Evolutionary conservation across 2,888 invertebrate genomes (phyloP).

Genomic region (Lochmaea capreae): DNA sequence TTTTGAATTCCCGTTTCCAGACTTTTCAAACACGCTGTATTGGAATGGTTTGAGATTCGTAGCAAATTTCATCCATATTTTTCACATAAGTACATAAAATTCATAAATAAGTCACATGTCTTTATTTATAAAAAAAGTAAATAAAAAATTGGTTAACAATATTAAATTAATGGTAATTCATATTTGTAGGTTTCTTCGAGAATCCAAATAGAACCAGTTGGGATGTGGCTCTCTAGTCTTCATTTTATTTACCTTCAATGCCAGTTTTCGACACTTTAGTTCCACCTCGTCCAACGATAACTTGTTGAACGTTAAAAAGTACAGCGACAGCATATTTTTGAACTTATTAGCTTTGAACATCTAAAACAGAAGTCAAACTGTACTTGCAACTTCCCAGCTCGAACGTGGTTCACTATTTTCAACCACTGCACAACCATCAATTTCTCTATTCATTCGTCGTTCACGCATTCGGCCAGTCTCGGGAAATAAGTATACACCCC

Average conservation of each 20-base stretch:
- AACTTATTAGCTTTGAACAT: neutral
- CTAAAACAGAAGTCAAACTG: conserved; percentile 4
- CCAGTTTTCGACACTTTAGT: conserved; percentile 5
- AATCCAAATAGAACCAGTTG: conserved; percentile 6
- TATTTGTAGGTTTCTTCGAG: neutral
- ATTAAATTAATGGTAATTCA: neutral
- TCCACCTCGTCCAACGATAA: neutral
- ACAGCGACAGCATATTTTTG: neutral
- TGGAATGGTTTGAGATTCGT: too few species aligned
- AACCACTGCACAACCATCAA: too few species aligned
- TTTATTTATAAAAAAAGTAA: neutral
- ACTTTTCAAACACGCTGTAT: too few species aligned
- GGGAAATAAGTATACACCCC: too few species aligned
- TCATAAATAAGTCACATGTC: neutral
- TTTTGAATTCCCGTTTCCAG: too few species aligned
- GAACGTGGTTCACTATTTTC: too few species aligned
- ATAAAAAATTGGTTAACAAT: neutral
- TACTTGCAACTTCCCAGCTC: too few species aligned
- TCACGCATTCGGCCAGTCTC: too few species aligned
- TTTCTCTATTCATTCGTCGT: too few species aligned
- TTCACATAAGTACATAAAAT: too few species aligned
- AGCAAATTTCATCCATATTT: too few species aligned
- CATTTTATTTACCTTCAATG: neutral
- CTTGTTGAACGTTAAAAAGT: neutral
- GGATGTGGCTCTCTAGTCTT: neutral